These are phyloP conservation scores for Scaeva pyrastri DNA, from an alignment of 2,888 invertebrate species.

Conservation along the genomic window DNA sequence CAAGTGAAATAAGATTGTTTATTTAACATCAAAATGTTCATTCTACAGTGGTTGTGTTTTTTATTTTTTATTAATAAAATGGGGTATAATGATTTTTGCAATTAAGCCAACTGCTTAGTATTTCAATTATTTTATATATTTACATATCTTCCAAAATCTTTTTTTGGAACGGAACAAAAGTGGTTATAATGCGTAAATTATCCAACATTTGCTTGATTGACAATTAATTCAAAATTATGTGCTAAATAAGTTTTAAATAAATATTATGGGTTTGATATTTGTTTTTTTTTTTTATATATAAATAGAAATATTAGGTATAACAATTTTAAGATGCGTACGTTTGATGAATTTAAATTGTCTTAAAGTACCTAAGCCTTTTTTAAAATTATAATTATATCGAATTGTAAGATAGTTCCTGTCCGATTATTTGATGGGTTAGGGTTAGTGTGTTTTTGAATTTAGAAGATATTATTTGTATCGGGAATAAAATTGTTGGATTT, in stretches of 20 bases:
- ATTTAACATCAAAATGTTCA: too few species aligned
- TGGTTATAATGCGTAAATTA: slow-evolving; percentile 34
- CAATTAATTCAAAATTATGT: slow-evolving; percentile 23
- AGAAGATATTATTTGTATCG: not conserved
- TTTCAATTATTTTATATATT: slow-evolving; percentile 15
- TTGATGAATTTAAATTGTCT: slow-evolving; percentile 23
- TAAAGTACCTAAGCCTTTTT: not conserved
- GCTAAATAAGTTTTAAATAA: not conserved
- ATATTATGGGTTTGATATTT: slow-evolving; percentile 19
- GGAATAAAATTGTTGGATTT: not conserved
- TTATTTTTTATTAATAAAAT: too few species aligned
- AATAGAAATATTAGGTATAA: slow-evolving; percentile 14
- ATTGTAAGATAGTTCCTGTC: not conserved
- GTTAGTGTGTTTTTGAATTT: not conserved
- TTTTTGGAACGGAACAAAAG: not conserved
- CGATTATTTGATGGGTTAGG: not conserved
- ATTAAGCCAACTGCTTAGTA: not conserved
- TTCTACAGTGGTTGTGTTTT: too few species aligned
- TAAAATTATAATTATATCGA: not conserved
- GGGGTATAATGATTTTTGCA: too few species aligned
- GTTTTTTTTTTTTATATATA: not conserved
- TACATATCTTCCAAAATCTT: not conserved
- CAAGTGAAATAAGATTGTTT: too few species aligned
- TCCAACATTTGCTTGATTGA: slow-evolving; percentile 5
- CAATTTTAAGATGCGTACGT: not conserved